Evolutionary conservation across 2,113 vertebrate species (phyloP), one percentile per base, ranked within the genome.

Genomic region (Macquaria australasica): DNA sequence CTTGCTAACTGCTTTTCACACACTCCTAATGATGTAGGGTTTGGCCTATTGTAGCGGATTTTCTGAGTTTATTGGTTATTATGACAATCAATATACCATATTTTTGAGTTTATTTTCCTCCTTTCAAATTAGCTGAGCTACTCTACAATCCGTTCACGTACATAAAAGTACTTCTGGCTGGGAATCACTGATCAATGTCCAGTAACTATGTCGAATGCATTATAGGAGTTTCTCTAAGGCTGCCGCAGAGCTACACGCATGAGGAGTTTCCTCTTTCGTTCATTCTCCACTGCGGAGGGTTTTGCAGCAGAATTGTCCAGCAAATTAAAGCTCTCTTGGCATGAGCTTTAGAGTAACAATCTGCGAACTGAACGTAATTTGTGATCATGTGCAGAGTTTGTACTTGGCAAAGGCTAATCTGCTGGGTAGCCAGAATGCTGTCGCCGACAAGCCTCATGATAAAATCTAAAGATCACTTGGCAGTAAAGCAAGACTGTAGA

Each of bases 311-410:
- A 56, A 50, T 23, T 25, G n/a, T 21, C 15, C 59, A 3, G 53
- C 58, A 7, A 80, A 15, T 48, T 58, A 79, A 62, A 79, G 51
- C 53, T 21, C 48, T 66, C 62, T 73, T 83, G 76, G 76, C 80
- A 23, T 1, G 1, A 51, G 76, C 39, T 55, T 31, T 18, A 12
- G 67, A 73, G 45, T 5, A 77, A 79, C 71, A 85, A 39, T 75
- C 80, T 81, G 79, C 64, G 78, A 55, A 55, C 59, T n/a, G n/a
- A 1, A 11, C 4, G 2, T 43, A 31, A 77, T 78, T 68, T 73
- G 70, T 59, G 50, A 71, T 82, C 70, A 59, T 64, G 76, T 75
- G 79, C 63, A 37, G 62, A 62, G 59, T 80, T 80, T 80, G 79
- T 79, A 48, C 75, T 75, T 86, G 87, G 79, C 71, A 43, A 20